Percentiles rank a stretch among this genome's conserved stretches.
phyloP scores from a whole-genome alignment of 2,888 invertebrate genomes.

The Gymnosoma rotundatum region DNA sequence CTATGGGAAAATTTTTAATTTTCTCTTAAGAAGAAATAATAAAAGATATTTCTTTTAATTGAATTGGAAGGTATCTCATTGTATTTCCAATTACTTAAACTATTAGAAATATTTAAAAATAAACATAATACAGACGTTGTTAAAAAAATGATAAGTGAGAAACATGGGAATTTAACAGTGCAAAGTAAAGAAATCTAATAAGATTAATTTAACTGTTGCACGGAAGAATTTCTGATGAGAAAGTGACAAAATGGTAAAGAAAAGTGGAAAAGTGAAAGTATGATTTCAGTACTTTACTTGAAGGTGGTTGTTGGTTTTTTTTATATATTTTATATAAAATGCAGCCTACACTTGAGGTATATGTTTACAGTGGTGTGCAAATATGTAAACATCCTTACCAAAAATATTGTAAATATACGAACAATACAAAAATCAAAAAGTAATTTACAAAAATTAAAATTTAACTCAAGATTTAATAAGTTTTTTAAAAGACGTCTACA shows the following conservation, averaged over 20 bases:
- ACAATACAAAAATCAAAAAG: too few species aligned
- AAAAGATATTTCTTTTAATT: constrained; percentile 28
- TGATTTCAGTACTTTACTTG: constrained; percentile 40
- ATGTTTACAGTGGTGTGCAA: not conserved
- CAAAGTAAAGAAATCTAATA: not conserved
- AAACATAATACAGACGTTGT: constrained; percentile 1
- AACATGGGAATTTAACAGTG: constrained; percentile 76
- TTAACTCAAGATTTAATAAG: too few species aligned
- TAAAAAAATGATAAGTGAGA: constrained; percentile 77
- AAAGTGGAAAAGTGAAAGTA: constrained; percentile 46
- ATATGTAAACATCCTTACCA: too few species aligned
- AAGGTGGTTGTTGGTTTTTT: constrained; percentile 16
- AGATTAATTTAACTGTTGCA: constrained; percentile 14
- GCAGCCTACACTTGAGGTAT: constrained; percentile 32
- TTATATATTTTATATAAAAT: not conserved
- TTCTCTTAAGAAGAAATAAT: constrained; percentile 6
- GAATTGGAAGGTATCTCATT: constrained; percentile 32
- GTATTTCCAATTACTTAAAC: constrained; percentile 54
- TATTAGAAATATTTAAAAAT: constrained; percentile 30
- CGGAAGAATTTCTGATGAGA: constrained; percentile 53
- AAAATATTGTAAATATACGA: too few species aligned
- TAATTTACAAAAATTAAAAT: too few species aligned
- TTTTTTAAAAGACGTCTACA: too few species aligned
- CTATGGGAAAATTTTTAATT: constrained; percentile 33
- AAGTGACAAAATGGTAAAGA: constrained; percentile 42